phyloP scores from a whole-genome alignment of 64 coral and sea anemone genomes.

The Porites lutea region DNA sequence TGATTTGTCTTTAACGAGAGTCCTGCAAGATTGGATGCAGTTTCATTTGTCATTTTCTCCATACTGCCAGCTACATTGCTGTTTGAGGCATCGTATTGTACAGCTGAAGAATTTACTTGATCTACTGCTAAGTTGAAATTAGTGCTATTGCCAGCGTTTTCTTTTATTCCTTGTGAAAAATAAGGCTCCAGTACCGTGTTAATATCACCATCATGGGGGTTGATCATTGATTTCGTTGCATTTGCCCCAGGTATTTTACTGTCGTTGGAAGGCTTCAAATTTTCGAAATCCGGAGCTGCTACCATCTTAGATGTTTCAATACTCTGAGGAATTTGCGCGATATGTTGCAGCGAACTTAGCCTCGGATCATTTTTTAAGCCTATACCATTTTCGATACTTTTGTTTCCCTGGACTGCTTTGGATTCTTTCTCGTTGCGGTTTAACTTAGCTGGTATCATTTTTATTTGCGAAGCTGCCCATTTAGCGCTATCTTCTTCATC shows the following conservation, averaged over 20 bases:
- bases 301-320: too few relatives aligned
- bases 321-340: neutral
- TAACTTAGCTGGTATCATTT: neutral
- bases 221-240: neutral
- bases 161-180: neutral
- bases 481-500: slow-evolving; percentile 73
- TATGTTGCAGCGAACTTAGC: neutral
- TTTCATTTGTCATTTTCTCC: neutral
- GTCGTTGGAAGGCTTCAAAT: neutral
- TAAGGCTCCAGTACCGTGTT: neutral
- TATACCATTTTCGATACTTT: neutral
- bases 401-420: neutral
- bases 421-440: neutral
- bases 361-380: neutral
- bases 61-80: neutral
- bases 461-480: slow-evolving; percentile 43
- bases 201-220: neutral
- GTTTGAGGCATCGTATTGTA: neutral
- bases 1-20: neutral
- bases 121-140: neutral
- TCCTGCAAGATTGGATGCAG: neutral
- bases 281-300: neutral
- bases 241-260: neutral
- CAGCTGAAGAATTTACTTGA: neutral
- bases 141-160: neutral